Evolutionary conservation across 2,888 invertebrate genomes (phyloP), one percentile per base, ranked within the genome.

Genomic region (Galerucella nymphaeae): DNA sequence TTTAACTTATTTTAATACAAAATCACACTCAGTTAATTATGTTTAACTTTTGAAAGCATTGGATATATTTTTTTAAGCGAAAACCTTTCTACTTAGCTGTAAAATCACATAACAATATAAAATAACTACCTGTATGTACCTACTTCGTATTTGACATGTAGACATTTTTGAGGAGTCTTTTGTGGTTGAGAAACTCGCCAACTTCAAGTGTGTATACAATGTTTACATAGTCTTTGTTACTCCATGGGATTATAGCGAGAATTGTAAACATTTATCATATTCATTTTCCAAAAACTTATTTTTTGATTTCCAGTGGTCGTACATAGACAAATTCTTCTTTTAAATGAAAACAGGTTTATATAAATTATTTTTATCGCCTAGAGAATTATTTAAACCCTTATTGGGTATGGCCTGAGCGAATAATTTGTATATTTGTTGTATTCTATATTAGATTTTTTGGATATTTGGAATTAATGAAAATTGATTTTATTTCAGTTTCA

Each of bases 31-130:
- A 38, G 30, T 38, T 48, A 48, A 48, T 48, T 6, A n/a, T 48
- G 14, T 48, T 8, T 14, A 48, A 48, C 48, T 53, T 18, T 18
- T 53, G 6, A 53, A 53, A 53, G 10, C 10, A 10, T 6, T 8
- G 9, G 16, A 53, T 53, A 53, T 8, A 10, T 18, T 53, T 53
- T 53, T 53, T 18, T 10, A 53, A 48, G 0, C 8, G 48, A 48
- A 48, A 14, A n/a, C 14, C 48, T 48, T 14, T 53, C 53, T 18
- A 53, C 18, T 53, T 53, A 53, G 9, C 53, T 18, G 16, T 16
- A 53, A 18, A 53, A 53, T 16, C 53, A 53, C 53, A 53, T 53
- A 53, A 53, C 53, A 53, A 53, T 53, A 18, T 53, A 18, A 18
- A 53, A 53, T n/a, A 48, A 18, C 16, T 53, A 53, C 53, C 53